Evolutionary conservation across 1,140 invertebrate genomes (phyloP).

Genomic region (Megalonaias nervosa): DNA sequence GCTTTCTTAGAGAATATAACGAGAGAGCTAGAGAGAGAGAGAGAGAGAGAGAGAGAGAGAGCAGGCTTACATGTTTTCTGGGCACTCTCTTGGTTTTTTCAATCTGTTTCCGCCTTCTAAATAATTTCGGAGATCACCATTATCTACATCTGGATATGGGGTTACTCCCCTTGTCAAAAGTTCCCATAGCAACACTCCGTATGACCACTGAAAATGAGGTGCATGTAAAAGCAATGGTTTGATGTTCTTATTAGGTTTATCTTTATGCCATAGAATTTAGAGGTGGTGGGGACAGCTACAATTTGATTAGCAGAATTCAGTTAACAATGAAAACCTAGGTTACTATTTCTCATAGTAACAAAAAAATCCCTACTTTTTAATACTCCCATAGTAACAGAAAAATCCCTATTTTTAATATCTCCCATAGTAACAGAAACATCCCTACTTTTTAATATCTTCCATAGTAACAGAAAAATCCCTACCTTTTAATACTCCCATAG

Average conservation of each 20-base stretch:
- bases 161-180: constrained; percentile 68
- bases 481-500: too few relatives aligned
- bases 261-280: not conserved
- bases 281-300: not conserved
- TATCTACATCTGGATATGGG: constrained; percentile 67
- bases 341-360: not conserved
- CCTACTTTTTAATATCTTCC: too few relatives aligned
- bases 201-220: constrained; percentile 65
- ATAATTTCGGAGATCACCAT: constrained; percentile 45
- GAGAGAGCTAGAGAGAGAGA: not conserved
- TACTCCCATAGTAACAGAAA: too few relatives aligned
- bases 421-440: too few relatives aligned
- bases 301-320: not conserved
- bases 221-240: not conserved
- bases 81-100: constrained; percentile 63
- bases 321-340: not conserved
- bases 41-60: not conserved
- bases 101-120: constrained; percentile 55
- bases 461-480: too few relatives aligned
- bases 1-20: not conserved
- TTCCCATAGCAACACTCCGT: constrained; percentile 70
- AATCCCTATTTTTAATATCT: too few relatives aligned
- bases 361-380: too few relatives aligned
- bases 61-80: constrained; percentile 60
- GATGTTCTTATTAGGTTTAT: not conserved